phyloP scores from a whole-genome alignment of 2,113 vertebrate species.

The Xenus cinereus region DNA sequence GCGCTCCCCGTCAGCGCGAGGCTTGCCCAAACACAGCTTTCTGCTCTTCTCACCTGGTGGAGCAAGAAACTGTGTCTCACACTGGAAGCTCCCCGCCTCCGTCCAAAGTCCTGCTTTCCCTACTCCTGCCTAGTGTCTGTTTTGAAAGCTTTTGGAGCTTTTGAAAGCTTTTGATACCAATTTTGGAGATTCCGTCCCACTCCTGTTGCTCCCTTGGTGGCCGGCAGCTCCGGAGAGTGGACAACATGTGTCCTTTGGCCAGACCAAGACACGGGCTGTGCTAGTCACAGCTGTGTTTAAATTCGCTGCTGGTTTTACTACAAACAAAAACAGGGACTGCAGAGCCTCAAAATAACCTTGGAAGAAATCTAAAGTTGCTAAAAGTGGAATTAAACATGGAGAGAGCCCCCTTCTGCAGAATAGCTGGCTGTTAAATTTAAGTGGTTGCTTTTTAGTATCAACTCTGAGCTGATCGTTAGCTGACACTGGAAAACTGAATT shows the following conservation, averaged over 20 bases:
- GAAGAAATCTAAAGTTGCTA: not conserved
- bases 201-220: not conserved
- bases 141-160: not conserved
- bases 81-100: not conserved
- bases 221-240: not conserved
- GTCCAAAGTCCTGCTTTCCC: not conserved
- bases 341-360: not conserved
- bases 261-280: not conserved
- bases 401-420: not conserved
- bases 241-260: accelerated
- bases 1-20: accelerated
- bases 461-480: not conserved
- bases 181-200: accelerated
- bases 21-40: not conserved
- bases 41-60: not conserved
- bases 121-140: not conserved
- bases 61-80: not conserved
- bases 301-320: not conserved
- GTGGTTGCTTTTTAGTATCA: not conserved
- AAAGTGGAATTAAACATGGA: not conserved
- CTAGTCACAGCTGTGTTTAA: not conserved
- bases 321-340: not conserved
- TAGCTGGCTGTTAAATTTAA: not conserved
- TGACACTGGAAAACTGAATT: not conserved
- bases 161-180: not conserved